Evolutionary conservation across 2,797 vertebrate species (phyloP), one percentile per base, ranked within the genome.

Genomic region (Fringilla coelebs): DNA sequence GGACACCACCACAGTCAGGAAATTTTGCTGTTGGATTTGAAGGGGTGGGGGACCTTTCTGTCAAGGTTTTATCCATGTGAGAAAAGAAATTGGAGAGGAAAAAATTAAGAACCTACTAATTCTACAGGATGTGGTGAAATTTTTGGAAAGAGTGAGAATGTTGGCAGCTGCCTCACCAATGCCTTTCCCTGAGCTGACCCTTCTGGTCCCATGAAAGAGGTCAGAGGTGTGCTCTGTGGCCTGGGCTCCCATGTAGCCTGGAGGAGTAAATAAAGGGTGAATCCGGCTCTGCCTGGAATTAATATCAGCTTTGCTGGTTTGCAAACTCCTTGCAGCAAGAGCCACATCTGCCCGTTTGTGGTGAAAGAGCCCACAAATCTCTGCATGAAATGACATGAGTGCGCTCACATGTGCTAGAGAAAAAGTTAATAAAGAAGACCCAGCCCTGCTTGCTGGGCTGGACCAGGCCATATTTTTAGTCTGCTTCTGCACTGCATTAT

Each of bases 261-360:
- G 17, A 91, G 57, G 5, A 62, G 10, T 43, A 62, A 92, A 67
- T 24, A 55, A 67, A 65, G 20, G 4, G 11, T 60, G n/a, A 54
- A 29, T 54, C 41, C 66, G 17, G 4, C 25, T 36, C 2, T 5
- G 24, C 7, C 22, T 38, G 28, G 58, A 88, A 84, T 48, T 24
- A 72, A 63, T 26, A 67, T 24, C 58, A 88, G 49, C 51, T 76
- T 90, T 88, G 6, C 58, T 72, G 8, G 5, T 60, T 68, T 72
- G n/a, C 51, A 57, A 24, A 10, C 18, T 55, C 51, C 54, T 48
- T 51, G 32, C 40, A 79, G 67, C 61, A 52, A 76, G 32, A 82
- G 40, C 57, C 6, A 2, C 5, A 2, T 43, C 45, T 60, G 48
- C 34, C 31, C 0, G 0, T 89, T 73, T 0, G 1, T 0, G 0